Conservation (phyloP, 2,113 vertebrate species). For the Epinephelus cyanopodus region DNA sequence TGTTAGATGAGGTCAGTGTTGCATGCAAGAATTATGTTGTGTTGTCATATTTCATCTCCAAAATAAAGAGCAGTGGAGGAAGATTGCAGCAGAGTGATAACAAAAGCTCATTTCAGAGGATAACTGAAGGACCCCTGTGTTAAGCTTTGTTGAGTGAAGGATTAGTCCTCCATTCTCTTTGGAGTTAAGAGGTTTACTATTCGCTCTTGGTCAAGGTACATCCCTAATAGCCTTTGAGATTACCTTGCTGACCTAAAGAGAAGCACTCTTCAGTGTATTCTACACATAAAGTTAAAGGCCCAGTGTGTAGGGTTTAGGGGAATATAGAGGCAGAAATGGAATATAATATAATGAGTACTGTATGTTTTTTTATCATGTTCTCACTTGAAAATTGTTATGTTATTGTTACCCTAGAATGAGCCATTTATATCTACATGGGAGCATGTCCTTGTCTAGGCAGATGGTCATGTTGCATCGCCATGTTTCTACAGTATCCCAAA, state of each 20-base stretch:
- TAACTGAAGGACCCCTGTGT: slow-evolving; percentile 31
- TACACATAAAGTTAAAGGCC: not conserved
- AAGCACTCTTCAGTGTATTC: slow-evolving; percentile 3
- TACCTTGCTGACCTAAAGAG: slow-evolving; percentile 37
- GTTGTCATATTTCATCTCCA: slow-evolving; percentile 21
- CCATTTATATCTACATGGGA: too few relatives aligned
- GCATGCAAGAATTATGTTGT: not conserved
- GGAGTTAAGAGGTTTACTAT: slow-evolving; percentile 71
- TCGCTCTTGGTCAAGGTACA: slow-evolving; percentile 46
- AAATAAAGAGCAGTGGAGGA: not conserved
- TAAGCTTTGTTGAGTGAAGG: slow-evolving; percentile 54
- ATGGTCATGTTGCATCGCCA: too few relatives aligned
- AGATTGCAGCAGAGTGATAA: slow-evolving; percentile 23
- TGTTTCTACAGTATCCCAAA: too few relatives aligned
- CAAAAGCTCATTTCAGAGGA: slow-evolving; percentile 52
- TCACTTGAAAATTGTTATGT: too few relatives aligned
- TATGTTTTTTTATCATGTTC: too few relatives aligned
- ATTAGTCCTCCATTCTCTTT: slow-evolving; percentile 66
- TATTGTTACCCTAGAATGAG: too few relatives aligned
- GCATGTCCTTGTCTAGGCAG: too few relatives aligned
- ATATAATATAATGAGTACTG: too few relatives aligned
- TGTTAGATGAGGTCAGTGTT: slow-evolving; percentile 4
- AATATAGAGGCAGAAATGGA: too few relatives aligned
- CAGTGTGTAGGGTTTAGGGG: too few relatives aligned
- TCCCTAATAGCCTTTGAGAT: slow-evolving; percentile 21